Percentiles rank a stretch among this genome's conserved stretches.
Evolutionary conservation across 92 coral and sea anemone genomes (phyloP).

Genomic region (Porites rus): DNA sequence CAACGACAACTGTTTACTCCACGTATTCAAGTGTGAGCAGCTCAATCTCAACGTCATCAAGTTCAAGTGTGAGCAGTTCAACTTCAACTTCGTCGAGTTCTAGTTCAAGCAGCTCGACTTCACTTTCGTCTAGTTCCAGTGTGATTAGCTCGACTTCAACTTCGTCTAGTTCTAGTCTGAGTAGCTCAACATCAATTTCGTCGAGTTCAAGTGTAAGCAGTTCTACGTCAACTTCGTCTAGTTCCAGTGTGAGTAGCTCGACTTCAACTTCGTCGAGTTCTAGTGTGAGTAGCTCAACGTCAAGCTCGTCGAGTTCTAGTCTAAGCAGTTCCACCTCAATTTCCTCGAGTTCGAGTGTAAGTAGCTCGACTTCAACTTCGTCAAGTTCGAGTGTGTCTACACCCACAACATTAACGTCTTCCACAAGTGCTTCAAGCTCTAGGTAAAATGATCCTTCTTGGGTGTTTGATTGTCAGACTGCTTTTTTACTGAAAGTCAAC

Average conservation of each 20-base stretch:
- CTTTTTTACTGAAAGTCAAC: no score
- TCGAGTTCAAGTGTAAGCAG: no score
- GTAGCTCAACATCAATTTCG: neutral
- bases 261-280: neutral
- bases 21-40: slow-evolving; percentile 9
- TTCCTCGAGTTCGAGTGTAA: slow-evolving; percentile 7
- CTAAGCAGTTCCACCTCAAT: neutral
- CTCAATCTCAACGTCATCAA: slow-evolving; percentile 12
- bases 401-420: neutral
- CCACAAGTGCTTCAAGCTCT: neutral
- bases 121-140: no score
- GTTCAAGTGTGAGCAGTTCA: neutral
- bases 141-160: no score
- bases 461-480: no score
- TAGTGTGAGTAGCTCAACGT: neutral
- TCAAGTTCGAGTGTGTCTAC: slow-evolving; percentile 1
- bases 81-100: neutral
- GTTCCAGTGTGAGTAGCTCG: neutral
- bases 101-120: no score
- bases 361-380: no score
- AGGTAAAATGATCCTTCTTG: no score
- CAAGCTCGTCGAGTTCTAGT: neutral
- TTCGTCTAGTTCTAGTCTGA: no score
- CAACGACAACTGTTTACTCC: slow-evolving; percentile 30
- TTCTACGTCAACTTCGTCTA: neutral